Percentiles rank a stretch among this genome's conserved stretches.
Conservation (phyloP, 2,113 vertebrate species). For the Otocyon megalotis region DNA sequence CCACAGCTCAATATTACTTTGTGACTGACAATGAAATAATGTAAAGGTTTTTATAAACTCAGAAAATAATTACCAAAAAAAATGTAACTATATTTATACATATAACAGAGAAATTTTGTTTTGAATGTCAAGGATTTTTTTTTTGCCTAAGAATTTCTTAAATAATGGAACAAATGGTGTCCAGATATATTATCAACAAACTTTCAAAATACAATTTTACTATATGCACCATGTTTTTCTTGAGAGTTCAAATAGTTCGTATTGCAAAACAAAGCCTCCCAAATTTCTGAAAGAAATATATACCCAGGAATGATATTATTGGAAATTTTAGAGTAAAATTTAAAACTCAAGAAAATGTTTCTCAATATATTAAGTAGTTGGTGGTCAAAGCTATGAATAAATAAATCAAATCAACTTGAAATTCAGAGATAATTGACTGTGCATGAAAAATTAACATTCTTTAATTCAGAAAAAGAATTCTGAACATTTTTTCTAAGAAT, state of each 20-base stretch:
- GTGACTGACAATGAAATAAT: constrained; percentile 63
- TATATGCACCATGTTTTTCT: not conserved
- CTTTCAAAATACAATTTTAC: not conserved
- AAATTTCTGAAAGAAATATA: constrained; percentile 37
- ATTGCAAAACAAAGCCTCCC: constrained; percentile 26
- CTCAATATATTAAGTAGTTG: not conserved
- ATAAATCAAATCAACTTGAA: constrained; percentile 22
- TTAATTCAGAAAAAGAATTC: constrained; percentile 47
- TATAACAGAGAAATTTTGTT: not conserved
- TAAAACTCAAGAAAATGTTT: not conserved
- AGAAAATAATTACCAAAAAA: not conserved
- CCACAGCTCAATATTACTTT: constrained; percentile 18
- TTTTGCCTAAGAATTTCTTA: not conserved
- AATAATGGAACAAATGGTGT: not conserved
- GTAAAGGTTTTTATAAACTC: not conserved
- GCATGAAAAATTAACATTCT: not conserved
- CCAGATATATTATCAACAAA: not conserved
- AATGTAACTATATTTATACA: constrained; percentile 46
- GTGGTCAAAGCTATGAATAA: constrained; percentile 9
- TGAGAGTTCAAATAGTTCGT: constrained; percentile 25
- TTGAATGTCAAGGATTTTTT: not conserved
- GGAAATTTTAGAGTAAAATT: not conserved
- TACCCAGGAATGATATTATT: constrained; percentile 1
- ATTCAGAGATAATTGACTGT: constrained; percentile 17
- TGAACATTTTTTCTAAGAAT: not conserved